Evolutionary conservation across 2,888 invertebrate species (phyloP).

Genomic region (Lacanobia oleracea): DNA sequence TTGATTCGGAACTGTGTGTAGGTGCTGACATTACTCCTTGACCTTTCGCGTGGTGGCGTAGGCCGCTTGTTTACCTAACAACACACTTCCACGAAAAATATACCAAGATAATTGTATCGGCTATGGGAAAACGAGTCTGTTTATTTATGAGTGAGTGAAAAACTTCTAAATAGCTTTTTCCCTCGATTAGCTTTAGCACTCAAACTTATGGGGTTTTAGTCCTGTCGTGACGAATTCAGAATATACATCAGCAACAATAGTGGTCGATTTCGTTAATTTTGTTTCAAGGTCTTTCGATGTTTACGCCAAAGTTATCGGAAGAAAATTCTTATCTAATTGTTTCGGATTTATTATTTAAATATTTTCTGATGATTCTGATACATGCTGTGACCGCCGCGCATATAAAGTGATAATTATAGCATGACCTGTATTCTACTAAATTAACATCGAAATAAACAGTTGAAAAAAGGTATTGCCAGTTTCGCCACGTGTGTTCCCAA

Average conservation of each 20-base stretch:
- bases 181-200: conserved; percentile 22
- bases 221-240: background rate
- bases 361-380: background rate
- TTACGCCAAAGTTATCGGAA: conserved; percentile 24
- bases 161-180: conserved; percentile 9
- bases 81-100: conserved; percentile 42
- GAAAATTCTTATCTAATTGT: conserved; percentile 23
- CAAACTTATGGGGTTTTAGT: background rate
- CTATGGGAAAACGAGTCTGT: conserved; percentile 36
- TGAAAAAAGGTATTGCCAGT: background rate
- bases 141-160: conserved; percentile 30
- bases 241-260: background rate
- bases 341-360: conserved; percentile 16
- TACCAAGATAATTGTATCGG: conserved; percentile 40
- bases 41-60: conserved; percentile 68
- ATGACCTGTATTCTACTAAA: background rate
- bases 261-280: background rate
- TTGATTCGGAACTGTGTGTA: conserved; percentile 61
- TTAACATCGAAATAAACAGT: background rate
- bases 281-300: conserved; percentile 9
- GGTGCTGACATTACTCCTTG: conserved; percentile 68
- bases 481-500: background rate
- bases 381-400: background rate
- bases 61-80: conserved; percentile 63
- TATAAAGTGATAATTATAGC: conserved; percentile 4